Evolutionary conservation across 1,140 invertebrate species (phyloP).

Genomic region (Bemisia tabaci): DNA sequence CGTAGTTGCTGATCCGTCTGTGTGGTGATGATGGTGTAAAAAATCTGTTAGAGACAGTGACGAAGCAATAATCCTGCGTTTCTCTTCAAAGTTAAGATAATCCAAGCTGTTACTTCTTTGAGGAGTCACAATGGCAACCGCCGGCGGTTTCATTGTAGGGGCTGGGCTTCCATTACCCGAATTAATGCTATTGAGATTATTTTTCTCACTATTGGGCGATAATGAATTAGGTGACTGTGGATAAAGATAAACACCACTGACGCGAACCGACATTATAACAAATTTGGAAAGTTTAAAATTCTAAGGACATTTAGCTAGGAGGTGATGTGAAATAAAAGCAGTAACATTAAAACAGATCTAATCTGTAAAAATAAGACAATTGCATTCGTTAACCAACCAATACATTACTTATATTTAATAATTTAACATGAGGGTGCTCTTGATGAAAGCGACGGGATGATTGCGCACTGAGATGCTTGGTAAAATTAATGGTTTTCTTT

Average conservation of each 20-base stretch:
- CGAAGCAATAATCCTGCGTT: slow-evolving; percentile 72
- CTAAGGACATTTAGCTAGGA: too few species aligned
- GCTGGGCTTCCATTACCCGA: not conserved
- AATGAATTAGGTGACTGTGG: not conserved
- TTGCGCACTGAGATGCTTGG: too few species aligned
- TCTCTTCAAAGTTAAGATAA: slow-evolving; percentile 81
- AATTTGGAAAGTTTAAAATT: too few species aligned
- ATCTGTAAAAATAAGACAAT: too few species aligned
- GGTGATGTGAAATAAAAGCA: too few species aligned
- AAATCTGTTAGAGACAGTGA: slow-evolving; percentile 74
- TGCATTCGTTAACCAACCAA: too few species aligned
- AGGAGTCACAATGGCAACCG: slow-evolving; percentile 26
- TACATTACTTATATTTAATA: too few species aligned
- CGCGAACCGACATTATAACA: not conserved
- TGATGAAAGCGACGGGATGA: too few species aligned
- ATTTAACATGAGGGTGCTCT: too few species aligned
- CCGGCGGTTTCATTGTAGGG: not conserved
- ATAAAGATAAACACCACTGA: not conserved
- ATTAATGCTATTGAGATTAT: not conserved
- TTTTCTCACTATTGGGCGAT: not conserved
- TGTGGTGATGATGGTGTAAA: slow-evolving; percentile 46
- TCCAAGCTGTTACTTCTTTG: slow-evolving; percentile 72
- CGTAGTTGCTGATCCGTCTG: slow-evolving; percentile 27
- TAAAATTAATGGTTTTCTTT: not conserved
- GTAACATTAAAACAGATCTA: too few species aligned